These are phyloP conservation scores for Papilio gigon DNA, from an alignment of 2,888 invertebrate species.

Conservation along the genomic window DNA sequence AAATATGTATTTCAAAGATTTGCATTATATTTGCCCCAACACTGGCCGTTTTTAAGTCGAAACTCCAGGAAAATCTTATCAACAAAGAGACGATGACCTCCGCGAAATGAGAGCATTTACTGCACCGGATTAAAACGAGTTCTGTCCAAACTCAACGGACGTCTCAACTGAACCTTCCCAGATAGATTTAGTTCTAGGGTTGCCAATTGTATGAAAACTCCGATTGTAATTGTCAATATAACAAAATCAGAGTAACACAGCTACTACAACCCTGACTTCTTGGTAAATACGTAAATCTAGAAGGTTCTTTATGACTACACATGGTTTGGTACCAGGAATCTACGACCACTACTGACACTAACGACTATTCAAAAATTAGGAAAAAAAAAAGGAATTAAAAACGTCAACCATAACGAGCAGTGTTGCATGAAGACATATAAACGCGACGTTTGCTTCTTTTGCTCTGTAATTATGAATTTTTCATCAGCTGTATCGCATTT, in stretches of 20 bases:
- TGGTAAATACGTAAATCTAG: neutral
- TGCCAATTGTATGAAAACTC: neutral
- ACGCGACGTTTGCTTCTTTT: neutral
- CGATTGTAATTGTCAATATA: neutral
- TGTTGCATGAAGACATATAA: neutral
- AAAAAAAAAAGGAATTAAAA: neutral
- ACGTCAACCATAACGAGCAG: neutral
- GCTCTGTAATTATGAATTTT: constrained; percentile 28
- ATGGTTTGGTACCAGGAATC: neutral
- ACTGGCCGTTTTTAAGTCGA: neutral
- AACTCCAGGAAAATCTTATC: neutral
- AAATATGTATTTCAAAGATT: no score
- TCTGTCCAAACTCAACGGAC: constrained; percentile 4
- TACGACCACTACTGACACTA: neutral
- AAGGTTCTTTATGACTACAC: neutral
- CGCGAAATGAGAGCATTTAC: constrained; percentile 18
- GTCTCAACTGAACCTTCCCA: constrained; percentile 1
- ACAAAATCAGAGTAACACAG: neutral
- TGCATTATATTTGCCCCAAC: neutral
- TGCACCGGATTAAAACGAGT: constrained; percentile 12
- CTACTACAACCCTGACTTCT: neutral
- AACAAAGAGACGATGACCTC: constrained; percentile 7
- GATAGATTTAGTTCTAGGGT: constrained; percentile 12
- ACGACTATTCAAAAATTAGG: neutral
- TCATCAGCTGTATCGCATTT: constrained; percentile 16